Evolutionary conservation across 1,140 invertebrate genomes (phyloP), one percentile per base, ranked within the genome.

Genomic region (Sarcophaga bullata): DNA sequence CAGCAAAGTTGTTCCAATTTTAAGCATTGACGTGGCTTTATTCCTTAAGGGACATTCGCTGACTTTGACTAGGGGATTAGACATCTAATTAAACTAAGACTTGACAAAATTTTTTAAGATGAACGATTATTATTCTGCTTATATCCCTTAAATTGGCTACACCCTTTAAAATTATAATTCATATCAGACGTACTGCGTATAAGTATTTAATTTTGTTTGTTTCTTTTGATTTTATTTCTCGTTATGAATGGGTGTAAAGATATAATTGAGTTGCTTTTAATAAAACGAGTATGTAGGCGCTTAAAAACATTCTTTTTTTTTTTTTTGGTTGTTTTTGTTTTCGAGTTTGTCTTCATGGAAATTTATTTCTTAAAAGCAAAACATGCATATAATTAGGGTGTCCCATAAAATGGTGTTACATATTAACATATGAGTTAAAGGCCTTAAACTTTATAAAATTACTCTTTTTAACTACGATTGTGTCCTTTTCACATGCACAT

Each of bases 181-280:
- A 58, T n/a, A 58, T 58, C n/a, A 11, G n/a, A 58, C 52, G 6
- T n/a, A 58, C 54, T n/a, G 54, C 15, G 13, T 13, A 52, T n/a
- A 58, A 2, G 13, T 58, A 58, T n/a, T 58, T 58, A 58, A 58
- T 73, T 62, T 72, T 72, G 19, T 19, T 8, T n/a, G n/a, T n/a
- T n/a, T n/a, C n/a, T n/a, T n/a, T 68, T 68, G 9, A 15, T 68
- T 47, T 73, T 46, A 11, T 10, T 15, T 68, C 15, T 15, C 15
- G 15, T 72, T 15, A 17, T 49, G 73, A 47, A 76, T 76, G 73
- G 73, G 46, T 76, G 73, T 76, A 48, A 76, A 76, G 73, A 76
- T 76, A 47, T 76, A 76, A 76, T 76, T 76, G 73, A 76, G 73
- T 76, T 76, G 73, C 73, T 76, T 76, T 76, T 48, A 48, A 76